Base-by-base conservation (phyloP, 1,140 invertebrate genomes). In the Cardiocondyla obscurior region DNA sequence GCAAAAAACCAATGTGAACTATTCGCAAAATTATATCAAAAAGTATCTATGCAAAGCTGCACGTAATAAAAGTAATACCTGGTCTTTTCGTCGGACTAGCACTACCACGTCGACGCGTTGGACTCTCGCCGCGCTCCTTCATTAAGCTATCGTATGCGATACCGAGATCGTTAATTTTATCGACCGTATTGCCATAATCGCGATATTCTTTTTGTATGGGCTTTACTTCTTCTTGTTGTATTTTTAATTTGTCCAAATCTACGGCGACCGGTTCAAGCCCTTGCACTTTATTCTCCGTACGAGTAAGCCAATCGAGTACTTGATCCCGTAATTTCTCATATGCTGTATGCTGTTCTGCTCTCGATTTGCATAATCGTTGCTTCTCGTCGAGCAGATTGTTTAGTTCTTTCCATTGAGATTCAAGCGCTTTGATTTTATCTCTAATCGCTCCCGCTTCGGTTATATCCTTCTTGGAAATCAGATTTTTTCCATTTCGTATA, bases 131-230 rank as follows among this genome's bases (percentile, higher is more conserved):
- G 36, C 96, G 94, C 65, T 97, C 96, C 55, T 96, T 95, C 65
- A 97, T 94, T 53, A 99, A 91, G 30, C 96, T 96, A 91, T 99
- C 98, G 89, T 98, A 98, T 30, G 96, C 94, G 49, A 96, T 96
- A 2, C 98, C 98, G 0, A 98, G 94, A 90, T 99, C 98, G 93
- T 98, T 98, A 30, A 99, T 95, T 94, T 98, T 98, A 86, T 99
- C 98, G 70, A 99, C 97, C 16, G 96, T 98, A 0, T 95, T 93
- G 0, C 95, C 96, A 94, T 97, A 98, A 88, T 98, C 98, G 42
- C 97, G 96, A 93, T 99, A 97, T 90, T 99, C 98, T 90, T 98
- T 98, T 25, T 97, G 94, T 44, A 99, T 95, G 0, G 98, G 98
- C 94, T 98, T 97, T 14, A 99, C 91, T 91, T 99, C 97, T 69